phyloP scores from a whole-genome alignment of 2,797 vertebrate species.

The Falco berigora region DNA sequence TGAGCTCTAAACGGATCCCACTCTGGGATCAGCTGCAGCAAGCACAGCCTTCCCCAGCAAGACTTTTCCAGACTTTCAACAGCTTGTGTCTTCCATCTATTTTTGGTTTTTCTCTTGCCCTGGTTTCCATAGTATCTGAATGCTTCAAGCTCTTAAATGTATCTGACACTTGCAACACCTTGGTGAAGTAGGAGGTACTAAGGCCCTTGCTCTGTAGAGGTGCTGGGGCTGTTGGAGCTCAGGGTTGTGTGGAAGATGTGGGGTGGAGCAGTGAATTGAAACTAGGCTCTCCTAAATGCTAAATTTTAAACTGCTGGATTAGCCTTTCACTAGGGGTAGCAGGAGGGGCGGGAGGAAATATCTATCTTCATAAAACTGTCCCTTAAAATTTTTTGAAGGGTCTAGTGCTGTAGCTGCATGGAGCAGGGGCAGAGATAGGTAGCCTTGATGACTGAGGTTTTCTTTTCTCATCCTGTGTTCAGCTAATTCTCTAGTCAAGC shows the following conservation, averaged over 20 bases:
- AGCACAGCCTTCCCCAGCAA: slow-evolving; percentile 6
- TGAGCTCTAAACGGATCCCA: not conserved
- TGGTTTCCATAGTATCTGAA: slow-evolving; percentile 59
- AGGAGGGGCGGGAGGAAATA: not conserved
- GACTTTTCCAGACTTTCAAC: slow-evolving; percentile 42
- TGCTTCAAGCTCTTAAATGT: slow-evolving; percentile 42
- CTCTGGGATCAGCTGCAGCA: slow-evolving; percentile 27
- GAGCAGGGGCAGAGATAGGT: not conserved
- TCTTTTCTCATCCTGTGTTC: not conserved
- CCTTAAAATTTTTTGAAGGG: not conserved
- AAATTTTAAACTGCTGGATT: not conserved
- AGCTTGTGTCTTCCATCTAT: slow-evolving; percentile 40
- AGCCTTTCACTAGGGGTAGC: not conserved
- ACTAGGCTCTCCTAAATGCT: not conserved
- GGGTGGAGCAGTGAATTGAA: not conserved
- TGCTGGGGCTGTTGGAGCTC: not conserved
- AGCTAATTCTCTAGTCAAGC: not conserved
- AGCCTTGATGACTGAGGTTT: not conserved
- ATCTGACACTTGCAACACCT: slow-evolving; percentile 50
- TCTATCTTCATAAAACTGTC: not conserved
- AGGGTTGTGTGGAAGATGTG: not conserved
- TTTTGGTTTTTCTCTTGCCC: slow-evolving; percentile 47
- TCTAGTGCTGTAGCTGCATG: not conserved
- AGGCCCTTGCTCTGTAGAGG: not conserved
- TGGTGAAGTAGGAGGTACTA: slow-evolving; percentile 28